These are phyloP conservation scores for Platanista minor DNA, from an alignment of 2,113 vertebrate species.

Conservation along the genomic window DNA sequence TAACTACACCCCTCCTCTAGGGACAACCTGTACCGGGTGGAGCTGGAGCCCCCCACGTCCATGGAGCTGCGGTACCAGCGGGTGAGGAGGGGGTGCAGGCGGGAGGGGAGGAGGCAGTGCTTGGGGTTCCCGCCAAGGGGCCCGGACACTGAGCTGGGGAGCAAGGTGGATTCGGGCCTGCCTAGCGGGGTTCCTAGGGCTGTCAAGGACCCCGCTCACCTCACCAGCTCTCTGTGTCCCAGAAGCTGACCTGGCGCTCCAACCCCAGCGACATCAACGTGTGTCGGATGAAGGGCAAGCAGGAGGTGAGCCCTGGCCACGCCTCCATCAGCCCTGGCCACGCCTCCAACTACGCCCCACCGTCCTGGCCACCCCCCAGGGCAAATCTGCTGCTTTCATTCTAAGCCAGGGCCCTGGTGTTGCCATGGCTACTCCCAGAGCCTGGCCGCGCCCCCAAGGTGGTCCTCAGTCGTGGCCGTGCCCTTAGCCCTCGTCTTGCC, in stretches of 20 bases:
- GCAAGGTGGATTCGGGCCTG: not conserved
- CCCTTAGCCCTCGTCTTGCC: too few species aligned
- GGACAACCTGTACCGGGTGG: constrained; percentile 93
- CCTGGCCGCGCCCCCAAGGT: not conserved
- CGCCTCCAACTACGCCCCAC: not conserved
- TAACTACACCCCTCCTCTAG: constrained; percentile 73
- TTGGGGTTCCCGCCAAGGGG: not conserved
- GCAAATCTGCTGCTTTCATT: not conserved
- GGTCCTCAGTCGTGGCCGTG: not conserved
- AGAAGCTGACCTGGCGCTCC: constrained; percentile 95
- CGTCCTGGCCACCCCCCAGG: not conserved
- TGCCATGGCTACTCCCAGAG: constrained; percentile 16
- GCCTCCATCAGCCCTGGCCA: not conserved
- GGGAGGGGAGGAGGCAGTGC: not conserved
- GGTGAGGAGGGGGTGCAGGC: constrained; percentile 78
- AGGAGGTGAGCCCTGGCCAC: constrained; percentile 81
- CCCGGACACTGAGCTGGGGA: not conserved
- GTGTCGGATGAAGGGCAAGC: constrained; percentile 97
- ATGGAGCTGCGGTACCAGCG: constrained; percentile 93
- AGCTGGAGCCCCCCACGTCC: constrained; percentile 87
- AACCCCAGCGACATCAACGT: constrained; percentile 95
- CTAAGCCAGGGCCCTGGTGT: not conserved
- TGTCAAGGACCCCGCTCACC: not conserved
- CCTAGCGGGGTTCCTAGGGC: not conserved
- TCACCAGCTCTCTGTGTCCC: not conserved